Evolutionary conservation across 2,113 vertebrate genomes (phyloP).

Genomic region (Psilopogon haemacephalus): DNA sequence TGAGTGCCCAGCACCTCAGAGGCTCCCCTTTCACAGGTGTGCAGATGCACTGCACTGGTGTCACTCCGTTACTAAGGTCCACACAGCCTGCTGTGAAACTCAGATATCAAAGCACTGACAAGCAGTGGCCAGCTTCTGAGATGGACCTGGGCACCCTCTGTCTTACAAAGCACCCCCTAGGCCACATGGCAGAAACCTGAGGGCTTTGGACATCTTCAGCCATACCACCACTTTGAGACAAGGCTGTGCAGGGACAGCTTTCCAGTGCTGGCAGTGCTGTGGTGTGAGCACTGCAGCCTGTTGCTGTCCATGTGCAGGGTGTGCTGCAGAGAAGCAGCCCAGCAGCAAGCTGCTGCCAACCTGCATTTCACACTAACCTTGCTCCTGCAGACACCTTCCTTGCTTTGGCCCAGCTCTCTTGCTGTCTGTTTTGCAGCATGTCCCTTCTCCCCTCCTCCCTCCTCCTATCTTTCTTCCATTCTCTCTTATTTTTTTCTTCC

Average conservation of each 20-base stretch:
- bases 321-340: slow-evolving; percentile 3
- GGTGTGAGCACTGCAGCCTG: not conserved
- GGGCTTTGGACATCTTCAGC: not conserved
- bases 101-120: not conserved
- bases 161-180: not conserved
- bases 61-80: not conserved
- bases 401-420: not conserved
- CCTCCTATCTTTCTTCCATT: no score
- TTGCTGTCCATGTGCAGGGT: not conserved
- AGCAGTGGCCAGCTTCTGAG: not conserved
- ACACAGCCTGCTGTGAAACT: not conserved
- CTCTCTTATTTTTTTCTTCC: no score
- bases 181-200: not conserved
- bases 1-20: not conserved
- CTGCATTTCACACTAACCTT: not conserved
- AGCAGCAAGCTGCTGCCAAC: not conserved
- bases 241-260: not conserved
- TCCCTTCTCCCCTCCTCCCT: no score
- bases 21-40: not conserved
- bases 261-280: not conserved
- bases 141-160: not conserved
- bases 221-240: not conserved
- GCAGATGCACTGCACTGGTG: not conserved
- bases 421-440: rapidly evolving
- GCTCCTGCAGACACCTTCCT: not conserved